A percentile compares a stretch with the other conserved stretches of the same genome.
Evolutionary conservation across 2,797 vertebrate genomes (phyloP).

Genomic region (Ceyx erithaca): DNA sequence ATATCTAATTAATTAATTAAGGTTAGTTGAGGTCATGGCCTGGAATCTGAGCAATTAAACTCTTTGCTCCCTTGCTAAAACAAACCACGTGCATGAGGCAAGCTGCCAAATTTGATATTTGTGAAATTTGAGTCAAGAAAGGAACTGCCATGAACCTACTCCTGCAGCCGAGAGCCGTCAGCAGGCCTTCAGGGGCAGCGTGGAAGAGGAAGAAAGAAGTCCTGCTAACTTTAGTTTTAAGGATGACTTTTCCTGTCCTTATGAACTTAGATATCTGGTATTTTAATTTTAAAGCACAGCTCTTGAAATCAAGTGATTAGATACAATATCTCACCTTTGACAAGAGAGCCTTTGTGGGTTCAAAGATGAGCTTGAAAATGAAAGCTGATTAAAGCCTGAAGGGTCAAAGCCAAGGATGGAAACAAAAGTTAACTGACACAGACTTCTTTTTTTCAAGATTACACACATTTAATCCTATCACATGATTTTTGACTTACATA

Average conservation of each 20-base stretch:
- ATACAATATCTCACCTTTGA: constrained; percentile 41
- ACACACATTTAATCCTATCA: constrained; percentile 17
- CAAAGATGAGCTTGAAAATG: constrained; percentile 57
- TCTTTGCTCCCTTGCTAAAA: constrained; percentile 33
- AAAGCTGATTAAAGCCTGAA: constrained; percentile 60
- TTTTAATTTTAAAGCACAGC: constrained; percentile 44
- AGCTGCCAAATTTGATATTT: not conserved
- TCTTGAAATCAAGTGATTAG: constrained; percentile 47
- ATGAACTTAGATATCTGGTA: constrained; percentile 22
- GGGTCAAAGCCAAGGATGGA: constrained; percentile 55
- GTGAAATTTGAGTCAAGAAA: not conserved
- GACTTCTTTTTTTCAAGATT: constrained; percentile 36
- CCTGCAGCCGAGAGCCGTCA: not conserved
- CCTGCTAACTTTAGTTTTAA: not conserved
- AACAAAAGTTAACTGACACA: constrained; percentile 38
- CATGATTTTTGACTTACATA: not conserved
- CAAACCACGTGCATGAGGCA: fast-evolving
- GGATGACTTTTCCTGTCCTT: constrained; percentile 26
- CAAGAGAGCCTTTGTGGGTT: constrained; percentile 46
- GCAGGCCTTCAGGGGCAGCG: not conserved
- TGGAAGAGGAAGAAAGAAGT: not conserved
- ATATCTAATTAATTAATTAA: constrained; percentile 60
- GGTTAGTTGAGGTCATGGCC: constrained; percentile 3
- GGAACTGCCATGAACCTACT: not conserved
- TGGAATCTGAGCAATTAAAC: constrained; percentile 38